A percentile compares a stretch with the other conserved stretches of the same genome.
Conservation (phyloP, 2,888 invertebrate species). For the Pseudanteris insignis region DNA sequence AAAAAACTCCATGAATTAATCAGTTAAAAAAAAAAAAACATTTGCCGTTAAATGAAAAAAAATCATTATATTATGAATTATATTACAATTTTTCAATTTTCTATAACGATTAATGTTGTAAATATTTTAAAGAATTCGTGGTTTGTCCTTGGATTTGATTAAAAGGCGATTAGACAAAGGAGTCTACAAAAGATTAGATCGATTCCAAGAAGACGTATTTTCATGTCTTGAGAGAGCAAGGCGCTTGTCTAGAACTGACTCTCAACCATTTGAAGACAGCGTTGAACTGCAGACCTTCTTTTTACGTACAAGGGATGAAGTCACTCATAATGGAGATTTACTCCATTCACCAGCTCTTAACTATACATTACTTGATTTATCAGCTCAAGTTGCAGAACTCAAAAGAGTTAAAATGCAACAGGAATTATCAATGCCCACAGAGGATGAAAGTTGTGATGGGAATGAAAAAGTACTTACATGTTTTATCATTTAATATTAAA, state of each 20-base stretch:
- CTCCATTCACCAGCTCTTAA: constrained; percentile 87
- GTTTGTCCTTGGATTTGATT: constrained; percentile 90
- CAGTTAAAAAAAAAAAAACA: no score
- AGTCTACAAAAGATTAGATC: constrained; percentile 90
- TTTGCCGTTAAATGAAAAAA: no score
- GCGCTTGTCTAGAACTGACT: constrained; percentile 87
- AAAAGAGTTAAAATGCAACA: constrained; percentile 80
- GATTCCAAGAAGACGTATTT: constrained; percentile 97
- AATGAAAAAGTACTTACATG: constrained; percentile 64
- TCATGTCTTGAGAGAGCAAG: constrained; percentile 91
- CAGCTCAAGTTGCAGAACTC: constrained; percentile 78
- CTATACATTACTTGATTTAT: constrained; percentile 81
- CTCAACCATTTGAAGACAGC: constrained; percentile 95
- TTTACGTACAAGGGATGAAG: constrained; percentile 77
- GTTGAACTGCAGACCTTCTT: constrained; percentile 92
- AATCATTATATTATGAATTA: no score
- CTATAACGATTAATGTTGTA: no score
- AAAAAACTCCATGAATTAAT: no score
- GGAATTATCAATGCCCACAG: constrained; percentile 72
- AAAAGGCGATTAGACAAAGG: constrained; percentile 92
- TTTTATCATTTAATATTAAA: constrained; percentile 9
- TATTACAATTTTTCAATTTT: no score
- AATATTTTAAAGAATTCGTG: constrained; percentile 78
- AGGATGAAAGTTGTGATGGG: constrained; percentile 73
- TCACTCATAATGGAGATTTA: constrained; percentile 80